A percentile compares a stretch with the other conserved stretches of the same genome.
Evolutionary conservation across 92 coral and sea anemone genomes (phyloP).

Genomic region (Palythoa heliodiscus): DNA sequence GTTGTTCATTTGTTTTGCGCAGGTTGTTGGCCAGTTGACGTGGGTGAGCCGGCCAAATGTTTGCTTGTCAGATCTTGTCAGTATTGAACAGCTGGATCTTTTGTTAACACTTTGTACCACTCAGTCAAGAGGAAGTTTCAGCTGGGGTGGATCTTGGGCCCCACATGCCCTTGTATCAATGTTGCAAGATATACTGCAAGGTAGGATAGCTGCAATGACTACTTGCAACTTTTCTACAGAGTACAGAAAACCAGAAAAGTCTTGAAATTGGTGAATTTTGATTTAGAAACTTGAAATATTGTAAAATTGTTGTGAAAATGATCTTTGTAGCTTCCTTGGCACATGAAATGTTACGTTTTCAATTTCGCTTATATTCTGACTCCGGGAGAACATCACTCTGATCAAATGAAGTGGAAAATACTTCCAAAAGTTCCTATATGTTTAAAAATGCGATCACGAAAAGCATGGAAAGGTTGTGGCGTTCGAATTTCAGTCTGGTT

Average conservation of each 20-base stretch:
- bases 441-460: too few relatives aligned
- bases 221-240: not conserved
- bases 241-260: not conserved
- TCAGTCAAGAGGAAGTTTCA: constrained; percentile 48
- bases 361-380: too few relatives aligned
- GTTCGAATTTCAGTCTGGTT: too few relatives aligned
- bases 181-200: constrained; percentile 86
- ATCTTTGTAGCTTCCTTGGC: not conserved
- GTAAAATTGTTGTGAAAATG: not conserved
- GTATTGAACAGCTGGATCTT: constrained; percentile 71
- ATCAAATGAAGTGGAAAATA: too few relatives aligned
- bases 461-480: too few relatives aligned
- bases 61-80: constrained; percentile 66
- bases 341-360: too few relatives aligned
- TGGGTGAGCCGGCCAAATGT: constrained; percentile 85
- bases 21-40: constrained; percentile 86
- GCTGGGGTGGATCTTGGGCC: constrained; percentile 92
- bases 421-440: too few relatives aligned
- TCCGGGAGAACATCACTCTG: too few relatives aligned
- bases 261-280: too few relatives aligned
- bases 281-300: not conserved
- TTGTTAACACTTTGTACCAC: constrained; percentile 76
- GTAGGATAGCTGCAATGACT: constrained; percentile 42
- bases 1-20: not conserved
- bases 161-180: constrained; percentile 82